Conservation (phyloP, 1,140 invertebrate species). For the Drosophila obscura region DNA sequence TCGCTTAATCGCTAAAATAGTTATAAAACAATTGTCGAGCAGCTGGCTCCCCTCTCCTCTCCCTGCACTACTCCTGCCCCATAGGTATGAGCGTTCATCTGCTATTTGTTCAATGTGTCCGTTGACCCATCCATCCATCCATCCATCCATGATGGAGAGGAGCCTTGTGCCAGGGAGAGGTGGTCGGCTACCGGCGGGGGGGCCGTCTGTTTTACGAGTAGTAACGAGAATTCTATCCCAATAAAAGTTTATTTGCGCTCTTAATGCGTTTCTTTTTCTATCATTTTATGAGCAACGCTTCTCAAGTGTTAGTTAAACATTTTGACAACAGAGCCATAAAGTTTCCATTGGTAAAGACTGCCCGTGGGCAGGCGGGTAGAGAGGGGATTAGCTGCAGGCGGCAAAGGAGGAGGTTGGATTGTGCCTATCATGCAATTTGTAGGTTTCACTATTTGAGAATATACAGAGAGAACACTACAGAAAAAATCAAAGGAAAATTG, state of each 20-base stretch:
- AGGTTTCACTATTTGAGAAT: neutral
- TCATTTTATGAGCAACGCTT: conserved; percentile 53
- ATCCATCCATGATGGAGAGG: neutral
- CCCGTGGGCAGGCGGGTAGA: neutral
- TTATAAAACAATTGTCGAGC: conserved; percentile 76
- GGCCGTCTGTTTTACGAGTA: conserved; percentile 48
- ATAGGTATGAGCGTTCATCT: conserved; percentile 14
- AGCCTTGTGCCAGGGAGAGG: neutral
- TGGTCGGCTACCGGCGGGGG: conserved; percentile 16
- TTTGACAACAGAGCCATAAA: conserved; percentile 72
- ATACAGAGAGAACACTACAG: neutral
- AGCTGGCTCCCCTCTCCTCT: conserved; percentile 14
- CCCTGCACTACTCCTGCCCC: conserved; percentile 1
- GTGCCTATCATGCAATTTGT: conserved; percentile 39
- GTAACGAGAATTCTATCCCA: conserved; percentile 53
- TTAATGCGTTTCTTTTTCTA: conserved; percentile 61
- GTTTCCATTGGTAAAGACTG: conserved; percentile 29
- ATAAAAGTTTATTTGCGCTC: conserved; percentile 69
- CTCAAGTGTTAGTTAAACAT: conserved; percentile 76
- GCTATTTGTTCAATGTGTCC: conserved; percentile 33
- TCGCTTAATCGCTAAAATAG: conserved; percentile 38
- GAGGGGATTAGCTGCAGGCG: neutral
- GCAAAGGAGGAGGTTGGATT: conserved; percentile 14
- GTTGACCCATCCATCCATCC: conserved; percentile 10
- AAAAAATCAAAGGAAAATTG: no score